Evolutionary conservation across 2,888 invertebrate genomes (phyloP), one percentile per base, ranked within the genome.

Genomic region (Orthonevra nobilis): DNA sequence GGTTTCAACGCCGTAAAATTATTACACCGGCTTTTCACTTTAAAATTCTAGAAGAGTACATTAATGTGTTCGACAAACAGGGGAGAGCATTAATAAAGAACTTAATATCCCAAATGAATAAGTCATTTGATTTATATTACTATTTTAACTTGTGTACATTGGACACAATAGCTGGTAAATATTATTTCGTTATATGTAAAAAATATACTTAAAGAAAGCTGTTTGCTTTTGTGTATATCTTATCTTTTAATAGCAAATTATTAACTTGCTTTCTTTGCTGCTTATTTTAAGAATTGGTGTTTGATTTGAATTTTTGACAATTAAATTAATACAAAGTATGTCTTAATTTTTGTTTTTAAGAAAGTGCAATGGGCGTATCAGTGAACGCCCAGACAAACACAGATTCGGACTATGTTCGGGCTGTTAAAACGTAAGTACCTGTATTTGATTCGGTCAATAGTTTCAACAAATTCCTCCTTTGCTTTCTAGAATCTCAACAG

Each of bases 321-420:
- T n/a, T n/a, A n/a, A n/a, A n/a, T n/a, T n/a, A n/a, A n/a, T n/a
- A n/a, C n/a, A n/a, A n/a, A n/a, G n/a, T n/a, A n/a, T n/a, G n/a
- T n/a, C n/a, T n/a, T n/a, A n/a, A n/a, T n/a, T n/a, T n/a, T 23
- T 23, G 23, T 23, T n/a, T 83, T 90, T 60, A 89, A 94, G 96
- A 96, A 89, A 93, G 95, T 3, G 94, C 96, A 7, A 97, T 97
- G 96, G 96, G 96, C 0, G 91, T 92, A 6, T 91, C 91, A 20
- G 89, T 95, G 0, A 90, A 94, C 84, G 94, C 95, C 0, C 95
- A 96, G 86, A 89, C 89, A 3, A 89, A 93, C 84, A 89, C 90
- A 4, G 91, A 94, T 81, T 93, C 93, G 0, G 91, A 92, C 81
- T 96, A 95, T 85, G 94, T 95, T 0, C 89, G 90, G 83, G 92